Evolutionary conservation across 2,797 vertebrate species (phyloP), one percentile per base, ranked within the genome.

Genomic region (Lates japonicus): DNA sequence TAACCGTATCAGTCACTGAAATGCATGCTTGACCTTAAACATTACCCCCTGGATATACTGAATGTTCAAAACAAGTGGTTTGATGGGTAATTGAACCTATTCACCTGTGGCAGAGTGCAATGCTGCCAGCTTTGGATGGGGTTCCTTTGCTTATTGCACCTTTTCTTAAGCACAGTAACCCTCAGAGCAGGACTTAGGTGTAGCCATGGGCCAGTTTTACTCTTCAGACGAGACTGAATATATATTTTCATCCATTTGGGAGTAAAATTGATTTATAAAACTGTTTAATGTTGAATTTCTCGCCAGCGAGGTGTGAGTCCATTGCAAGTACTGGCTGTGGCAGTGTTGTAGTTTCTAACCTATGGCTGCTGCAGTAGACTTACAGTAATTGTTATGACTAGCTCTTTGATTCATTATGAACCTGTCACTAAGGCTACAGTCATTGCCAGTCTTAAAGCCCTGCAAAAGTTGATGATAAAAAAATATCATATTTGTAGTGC

Each of bases 221-320:
- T 35, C 37, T 4, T n/a, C 5, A 59, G n/a, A 46, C 29, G 25
- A 29, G 41, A 41, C 46, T 48, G 3, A 39, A n/a, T 33, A 11
- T n/a, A 37, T 74, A 22, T 58, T 60, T 54, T 11, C 6, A 65
- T 61, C 14, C 29, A 25, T 51, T 37, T 44, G 46, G 20, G 19
- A 44, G 49, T 25, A 20, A n/a, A 55, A 54, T 59, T 54, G 19
- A 79, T 76, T 55, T 20, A 61, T 55, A 20, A 46, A 80, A 57
- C 7, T 42, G 11, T 51, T 58, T 39, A 1, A 35, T 49, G 10
- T 60, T 65, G 39, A 1, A 25, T 57, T 35, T 51, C n/a, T 48
- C 60, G 17, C 12, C 11, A 51, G 9, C 17, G 3, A 64, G 51
- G n/a, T 54, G 4, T 6, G 55, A 51, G 37, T 49, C n/a, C 14